Evolutionary conservation across 1,140 invertebrate genomes (phyloP), one percentile per base, ranked within the genome.

Genomic region (Aleiodes sp.): DNA sequence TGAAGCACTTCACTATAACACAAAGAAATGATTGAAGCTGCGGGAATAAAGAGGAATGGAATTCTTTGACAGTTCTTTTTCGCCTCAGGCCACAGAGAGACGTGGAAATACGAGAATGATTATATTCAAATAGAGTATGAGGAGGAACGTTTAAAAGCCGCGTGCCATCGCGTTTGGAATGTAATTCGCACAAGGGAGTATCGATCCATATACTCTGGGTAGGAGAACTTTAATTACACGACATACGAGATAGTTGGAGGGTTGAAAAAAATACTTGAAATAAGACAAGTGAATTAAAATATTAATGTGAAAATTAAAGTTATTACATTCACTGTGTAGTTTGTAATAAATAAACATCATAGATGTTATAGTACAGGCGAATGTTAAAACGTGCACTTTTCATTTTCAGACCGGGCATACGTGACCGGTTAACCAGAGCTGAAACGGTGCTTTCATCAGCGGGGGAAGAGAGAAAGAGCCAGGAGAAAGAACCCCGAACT

Each of bases 331-430:
- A 39, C 10, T 62, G n/a, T 67, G 0, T 31, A n/a, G 28, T 28
- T 46, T 67, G 21, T 37, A 43, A 39, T 31, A 31, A 16, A 37
- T 31, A 57, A 65, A 10, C 24, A 52, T 46, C 12, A 33, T 41
- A 56, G 52, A n/a, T 67, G 29, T 68, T 43, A 66, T 59, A 65
- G 52, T 24, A 24, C 16, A 63, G 21, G 72, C 65, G 72, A 75
- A 77, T 76, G 72, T 66, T 74, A 71, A 77, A 72, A 74, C 72
- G 75, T 74, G 73, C 68, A 80, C 78, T 79, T 78, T 76, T 79
- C 73, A 76, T 78, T 79, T 79, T 68, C 76, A 78, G 71, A 72
- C 73, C 73, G 75, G 68, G 76, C 73, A 74, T 74, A 69, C 73
- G 75, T 73, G 73, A 74, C 71, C 66, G 65, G 68, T 72, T 67